Evolutionary conservation across 2,113 vertebrate species (phyloP).

Genomic region (Ptilonorhynchus violaceus): DNA sequence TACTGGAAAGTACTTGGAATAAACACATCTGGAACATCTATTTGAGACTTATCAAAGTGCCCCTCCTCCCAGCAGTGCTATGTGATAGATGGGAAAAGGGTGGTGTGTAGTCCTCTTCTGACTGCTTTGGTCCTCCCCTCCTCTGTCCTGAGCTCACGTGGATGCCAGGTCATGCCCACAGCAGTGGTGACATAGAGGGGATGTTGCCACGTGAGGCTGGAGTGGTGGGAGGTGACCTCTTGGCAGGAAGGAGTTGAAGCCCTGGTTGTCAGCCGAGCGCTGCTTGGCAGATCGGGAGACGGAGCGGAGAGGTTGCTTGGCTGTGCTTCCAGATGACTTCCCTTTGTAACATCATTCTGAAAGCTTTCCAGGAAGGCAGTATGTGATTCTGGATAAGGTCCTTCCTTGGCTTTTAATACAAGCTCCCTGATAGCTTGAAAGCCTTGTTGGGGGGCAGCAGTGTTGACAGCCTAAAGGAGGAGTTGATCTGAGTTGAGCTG

Average conservation of each 20-base stretch:
- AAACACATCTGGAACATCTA: background rate
- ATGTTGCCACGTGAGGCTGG: background rate
- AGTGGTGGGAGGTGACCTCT: background rate
- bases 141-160: background rate
- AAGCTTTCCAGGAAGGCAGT: background rate
- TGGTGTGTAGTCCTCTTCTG: background rate
- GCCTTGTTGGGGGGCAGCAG: background rate
- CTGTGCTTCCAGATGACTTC: background rate
- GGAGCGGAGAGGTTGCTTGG: background rate
- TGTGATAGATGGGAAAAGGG: accelerated
- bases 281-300: background rate
- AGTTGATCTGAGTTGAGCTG: background rate
- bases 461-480: background rate
- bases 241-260: background rate
- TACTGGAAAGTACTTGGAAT: background rate
- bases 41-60: background rate
- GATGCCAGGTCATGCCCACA: background rate
- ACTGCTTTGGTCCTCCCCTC: background rate
- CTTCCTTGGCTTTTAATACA: background rate
- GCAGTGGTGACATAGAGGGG: background rate
- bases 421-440: background rate
- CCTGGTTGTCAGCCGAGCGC: background rate
- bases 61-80: background rate
- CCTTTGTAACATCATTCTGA: background rate
- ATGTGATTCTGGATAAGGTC: background rate